Base-by-base conservation (phyloP, 1,140 invertebrate genomes). In the Bombus superbus region DNA sequence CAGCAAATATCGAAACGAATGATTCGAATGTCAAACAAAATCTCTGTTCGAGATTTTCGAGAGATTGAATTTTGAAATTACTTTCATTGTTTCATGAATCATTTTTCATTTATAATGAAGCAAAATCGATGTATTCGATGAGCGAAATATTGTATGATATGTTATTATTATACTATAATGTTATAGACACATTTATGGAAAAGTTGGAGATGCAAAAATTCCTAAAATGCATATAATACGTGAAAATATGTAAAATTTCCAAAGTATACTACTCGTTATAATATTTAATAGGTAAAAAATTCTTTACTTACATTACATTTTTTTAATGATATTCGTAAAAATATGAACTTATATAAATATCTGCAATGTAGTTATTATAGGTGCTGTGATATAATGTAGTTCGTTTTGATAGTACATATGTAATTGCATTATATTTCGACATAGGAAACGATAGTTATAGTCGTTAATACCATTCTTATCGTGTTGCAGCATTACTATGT, bases 401-500 rank as follows among this genome's bases (percentile, higher is more conserved):
- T 1, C n/a, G 11, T 8, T 72, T 69, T 3, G 42, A 8, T 18
- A 11, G 28, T 38, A 38, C 25, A 69, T 38, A 22, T 44, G 13
- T 47, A 32, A 44, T 3, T 44, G 42, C 15, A 18, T 18, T 18
- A 47, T 22, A 9, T 73, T 40, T 32, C 9, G 40, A n/a, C 38
- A 44, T 1, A 28, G 28, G 8, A 40, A 42, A 71, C 4, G 2
- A 42, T 42, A 42, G 9, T 35, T 25, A 28, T 73, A 44, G 11
- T 66, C 13, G 42, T 42, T 64, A 64, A 62, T 78, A 42, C 59
- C 74, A 18, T 44, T 79, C 15, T 11, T 59, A 77, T 83, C 28
- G 38, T 89, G 72, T 93, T 92, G 40, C 89, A 92, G 88, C 85
- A 92, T 91, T 64, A 93, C 90, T 25, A 96, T 96, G 96, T 96